phyloP scores from a whole-genome alignment of 2,888 invertebrate genomes.

The Chesias legatella region DNA sequence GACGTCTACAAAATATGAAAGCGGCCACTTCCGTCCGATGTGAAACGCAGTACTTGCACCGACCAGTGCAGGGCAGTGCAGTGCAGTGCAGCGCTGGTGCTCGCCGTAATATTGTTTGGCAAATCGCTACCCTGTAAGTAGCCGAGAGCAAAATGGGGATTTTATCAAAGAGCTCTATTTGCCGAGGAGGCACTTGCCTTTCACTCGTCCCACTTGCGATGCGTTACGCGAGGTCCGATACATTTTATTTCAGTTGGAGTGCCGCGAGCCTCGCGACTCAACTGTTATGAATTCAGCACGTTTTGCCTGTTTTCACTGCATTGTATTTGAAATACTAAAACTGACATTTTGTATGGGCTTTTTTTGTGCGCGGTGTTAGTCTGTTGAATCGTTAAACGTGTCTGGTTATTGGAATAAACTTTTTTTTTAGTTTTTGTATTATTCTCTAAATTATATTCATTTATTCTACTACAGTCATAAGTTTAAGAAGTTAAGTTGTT shows the following conservation, averaged over 20 bases:
- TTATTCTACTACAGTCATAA: no score
- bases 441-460: no score
- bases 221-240: conserved; percentile 23
- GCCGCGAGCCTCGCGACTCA: conserved; percentile 1
- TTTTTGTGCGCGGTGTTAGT: conserved; percentile 1
- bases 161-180: conserved; percentile 26
- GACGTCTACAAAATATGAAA: conserved; percentile 12
- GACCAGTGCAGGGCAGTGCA: not conserved
- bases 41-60: conserved; percentile 5
- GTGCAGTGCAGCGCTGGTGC: conserved; percentile 3
- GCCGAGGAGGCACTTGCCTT: conserved; percentile 18
- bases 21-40: conserved; percentile 12
- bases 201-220: conserved; percentile 21
- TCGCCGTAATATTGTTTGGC: conserved; percentile 24
- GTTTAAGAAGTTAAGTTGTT: no score
- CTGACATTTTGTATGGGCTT: conserved; percentile 11
- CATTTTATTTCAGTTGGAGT: conserved; percentile 27
- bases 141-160: conserved; percentile 13
- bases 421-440: no score
- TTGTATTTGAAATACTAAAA: conserved; percentile 26
- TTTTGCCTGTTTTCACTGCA: conserved; percentile 20
- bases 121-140: conserved; percentile 26
- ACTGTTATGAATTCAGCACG: conserved; percentile 20
- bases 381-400: conserved; percentile 8
- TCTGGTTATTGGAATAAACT: no score